Base-by-base conservation (phyloP, 2,888 invertebrate genomes). In the Ophioninae sp. region DNA sequence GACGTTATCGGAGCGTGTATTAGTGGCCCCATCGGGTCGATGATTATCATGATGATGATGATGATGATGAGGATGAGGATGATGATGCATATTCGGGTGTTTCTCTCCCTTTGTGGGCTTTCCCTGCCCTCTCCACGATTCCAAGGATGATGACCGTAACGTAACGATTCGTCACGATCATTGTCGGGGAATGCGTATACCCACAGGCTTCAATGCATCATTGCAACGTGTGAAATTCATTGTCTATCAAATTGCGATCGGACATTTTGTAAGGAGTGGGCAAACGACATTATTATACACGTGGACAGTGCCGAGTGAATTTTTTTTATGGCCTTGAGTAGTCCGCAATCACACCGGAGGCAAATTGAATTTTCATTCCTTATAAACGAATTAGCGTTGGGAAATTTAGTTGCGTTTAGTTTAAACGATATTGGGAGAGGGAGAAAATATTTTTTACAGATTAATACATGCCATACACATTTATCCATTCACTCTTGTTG, bases 1-100 rank as follows among this genome's bases (percentile, higher is more conserved):
- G 84, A 82, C 82, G 84, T 79, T 84, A 73, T 82, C 82, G 79
- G 79, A 82, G 84, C 82, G 84, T 82, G 68, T 68, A 82, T 84
- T 76, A 73, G 82, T 59, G 68, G 23, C 69, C 44, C 73, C 57
- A 57, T 76, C 69, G 73, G 82, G 61, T 82, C 67, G 79, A 84
- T 84, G 65, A 84, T 81, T 74, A 78, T 80, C 64, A 73, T 77
- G 67, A 81, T 76, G 65, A 72, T 76, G 70, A 69, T 67, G 74
- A 79, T 75, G 70, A 82, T 70, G 78, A 82, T 78, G 65, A 78
- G 70, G 61, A 73, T 81, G 50, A 81, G 76, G 59, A 72, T 75
- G 64, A 62, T 65, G 50, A 80, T 74, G 74, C 67, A 64, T 72
- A 79, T 82, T 75, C 64, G 81, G 79, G 68, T 69, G 79, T 69